Conservation (phyloP, 2,888 invertebrate genomes). For the Scaptomyza reducta region DNA sequence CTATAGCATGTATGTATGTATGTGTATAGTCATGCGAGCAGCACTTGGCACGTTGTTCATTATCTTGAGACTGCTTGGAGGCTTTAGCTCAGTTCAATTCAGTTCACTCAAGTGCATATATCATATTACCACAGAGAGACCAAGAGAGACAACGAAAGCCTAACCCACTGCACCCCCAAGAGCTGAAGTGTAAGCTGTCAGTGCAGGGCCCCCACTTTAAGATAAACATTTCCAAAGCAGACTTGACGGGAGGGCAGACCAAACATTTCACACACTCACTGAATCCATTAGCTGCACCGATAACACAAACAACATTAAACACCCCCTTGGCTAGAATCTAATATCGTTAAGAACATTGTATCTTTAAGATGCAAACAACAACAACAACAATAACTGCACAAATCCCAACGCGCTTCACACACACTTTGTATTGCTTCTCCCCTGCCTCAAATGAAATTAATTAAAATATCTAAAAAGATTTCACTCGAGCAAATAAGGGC, state of each 20-base stretch:
- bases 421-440: slow-evolving; percentile 51
- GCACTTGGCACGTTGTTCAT: slow-evolving; percentile 80
- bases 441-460: slow-evolving; percentile 47
- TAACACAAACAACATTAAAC: slow-evolving; percentile 34
- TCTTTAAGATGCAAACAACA: slow-evolving; percentile 30
- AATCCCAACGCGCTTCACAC: slow-evolving; percentile 56
- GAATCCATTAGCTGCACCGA: slow-evolving; percentile 55
- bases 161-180: slow-evolving; percentile 46
- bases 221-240: slow-evolving; percentile 54
- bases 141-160: slow-evolving; percentile 1
- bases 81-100: slow-evolving; percentile 40
- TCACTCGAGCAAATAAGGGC: slow-evolving; percentile 58
- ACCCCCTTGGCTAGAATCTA: slow-evolving; percentile 35
- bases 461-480: slow-evolving; percentile 70
- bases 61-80: slow-evolving; percentile 61
- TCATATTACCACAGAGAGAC: slow-evolving; percentile 61
- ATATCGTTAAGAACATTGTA: slow-evolving; percentile 28
- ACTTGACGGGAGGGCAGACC: slow-evolving; percentile 41
- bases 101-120: slow-evolving; percentile 64
- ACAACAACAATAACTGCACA: slow-evolving; percentile 10
- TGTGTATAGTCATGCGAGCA: slow-evolving; percentile 51
- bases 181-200: slow-evolving; percentile 42
- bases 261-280: slow-evolving; percentile 28
- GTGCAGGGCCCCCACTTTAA: slow-evolving; percentile 10
- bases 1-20: slow-evolving; percentile 8